Evolutionary conservation across 2,888 invertebrate species (phyloP), one percentile per base, ranked within the genome.

Genomic region (Junonia oenone): DNA sequence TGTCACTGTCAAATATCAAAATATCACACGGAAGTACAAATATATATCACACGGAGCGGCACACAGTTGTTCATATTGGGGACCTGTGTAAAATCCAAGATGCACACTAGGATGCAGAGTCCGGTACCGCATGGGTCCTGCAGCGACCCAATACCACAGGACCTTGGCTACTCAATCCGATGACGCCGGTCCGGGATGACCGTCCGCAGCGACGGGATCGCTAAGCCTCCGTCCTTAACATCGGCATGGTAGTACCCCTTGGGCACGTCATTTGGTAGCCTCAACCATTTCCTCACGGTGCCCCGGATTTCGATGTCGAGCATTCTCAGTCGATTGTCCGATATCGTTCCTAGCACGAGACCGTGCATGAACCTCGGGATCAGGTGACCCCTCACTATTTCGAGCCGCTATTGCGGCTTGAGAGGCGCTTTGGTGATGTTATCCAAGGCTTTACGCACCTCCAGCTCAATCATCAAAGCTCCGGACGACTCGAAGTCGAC

Each of bases 371-470:
- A 74, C 40, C 73, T 67, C n/a, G 80, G 81, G 13, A 83, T 61
- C 31, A 84, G 66, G 66, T 77, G 69, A 2, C 56, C 65, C 57
- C 76, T 63, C 40, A 83, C 58, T 0, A 78, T 58, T 40, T 73
- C 68, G 8, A 81, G 49, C 61, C 76, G 67, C 64, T 83, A 81
- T 51, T 75, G 75, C 2, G 79, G 81, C 58, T 81, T 81, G 8
- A 83, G 64, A 0, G 78, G 75, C 0, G 76, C 72, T 47, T 61
- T 58, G 14, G 65, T 58, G 38, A 75, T 65, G 45, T 73, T 65
- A 0, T 57, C 27, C 4, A 80, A 54, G 27, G 65, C 65, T 27
- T 48, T 31, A 40, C 51, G 54, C 54, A 70, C 69, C 59, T 63
- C 71, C 3, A 58, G 61, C 61, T 69, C 65, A 47, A 68, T 59